These are phyloP conservation scores for Rhabdophis nuchalis DNA, from an alignment of 2,797 vertebrate species.

Conservation along the genomic window DNA sequence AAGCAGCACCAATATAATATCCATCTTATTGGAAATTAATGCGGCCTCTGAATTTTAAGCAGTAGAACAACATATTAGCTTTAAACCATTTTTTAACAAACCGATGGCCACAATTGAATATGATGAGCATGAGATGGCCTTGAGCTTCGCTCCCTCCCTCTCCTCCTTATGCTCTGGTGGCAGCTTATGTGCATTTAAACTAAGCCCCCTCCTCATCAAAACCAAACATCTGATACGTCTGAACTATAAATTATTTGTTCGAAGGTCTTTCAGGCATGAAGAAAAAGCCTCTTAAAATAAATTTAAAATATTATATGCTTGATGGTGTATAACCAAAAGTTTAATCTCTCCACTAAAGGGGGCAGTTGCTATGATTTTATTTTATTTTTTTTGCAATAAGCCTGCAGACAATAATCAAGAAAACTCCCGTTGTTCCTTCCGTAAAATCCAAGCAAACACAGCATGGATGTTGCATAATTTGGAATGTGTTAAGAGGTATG, in stretches of 20 bases:
- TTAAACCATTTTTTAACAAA: conserved; percentile 64
- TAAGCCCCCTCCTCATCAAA: conserved; percentile 13
- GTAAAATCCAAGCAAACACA: conserved; percentile 71
- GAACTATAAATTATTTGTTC: conserved; percentile 76
- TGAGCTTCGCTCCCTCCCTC: conserved; percentile 41
- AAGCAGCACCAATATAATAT: conserved; percentile 48
- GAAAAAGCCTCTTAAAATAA: conserved; percentile 78
- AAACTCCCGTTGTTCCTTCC: conserved; percentile 72
- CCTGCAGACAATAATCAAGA: conserved; percentile 75
- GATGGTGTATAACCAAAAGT: conserved; percentile 76
- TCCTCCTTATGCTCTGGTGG: conserved; percentile 66
- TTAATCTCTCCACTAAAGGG: conserved; percentile 72
- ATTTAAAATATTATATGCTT: conserved; percentile 79
- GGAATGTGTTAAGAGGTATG: conserved; percentile 68
- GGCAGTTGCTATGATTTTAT: conserved; percentile 67
- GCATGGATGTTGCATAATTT: conserved; percentile 71
- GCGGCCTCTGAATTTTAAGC: conserved; percentile 67
- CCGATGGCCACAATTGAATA: conserved; percentile 69
- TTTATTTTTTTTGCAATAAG: conserved; percentile 61
- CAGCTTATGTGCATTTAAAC: conserved; percentile 71
- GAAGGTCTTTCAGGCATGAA: conserved; percentile 74
- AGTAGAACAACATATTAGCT: conserved; percentile 66
- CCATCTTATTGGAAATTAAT: conserved; percentile 70
- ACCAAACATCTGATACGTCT: conserved; percentile 65
- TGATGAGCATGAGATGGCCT: conserved; percentile 67